Evolutionary conservation across 2,888 invertebrate genomes (phyloP), one percentile per base, ranked within the genome.

Genomic region (Lasioglossum figueresi): DNA sequence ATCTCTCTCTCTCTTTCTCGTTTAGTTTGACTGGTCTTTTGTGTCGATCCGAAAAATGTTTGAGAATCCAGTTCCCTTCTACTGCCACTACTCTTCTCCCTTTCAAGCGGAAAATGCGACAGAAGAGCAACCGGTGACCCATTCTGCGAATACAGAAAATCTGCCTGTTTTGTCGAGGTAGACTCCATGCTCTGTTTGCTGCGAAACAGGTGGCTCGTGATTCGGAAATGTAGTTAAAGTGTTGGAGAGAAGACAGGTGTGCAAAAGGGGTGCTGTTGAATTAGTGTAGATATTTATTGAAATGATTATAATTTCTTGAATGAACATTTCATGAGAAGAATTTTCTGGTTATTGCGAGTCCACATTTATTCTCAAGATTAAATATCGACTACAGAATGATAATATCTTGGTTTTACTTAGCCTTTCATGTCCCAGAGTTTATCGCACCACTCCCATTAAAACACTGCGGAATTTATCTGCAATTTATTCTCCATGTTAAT

Each of bases 31-130:
- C 34, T 27, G 56, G 45, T 6, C 40, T 27, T 59, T 74, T 34
- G 27, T 70, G 34, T 66, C 71, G 63, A 63, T 71, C 52, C 74
- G 77, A 84, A 70, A 75, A 84, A 84, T 59, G 74, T 70, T 52
- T 43, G 27, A 52, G 31, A 23, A 45, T 66, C 73, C 34, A n/a
- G 37, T 10, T 37, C 68, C 23, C 37, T 10, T 68, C 37, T 34
- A 23, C 8, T 5, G 27, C n/a, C 23, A n/a, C 8, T 37, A 10
- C 31, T 16, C 16, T 12, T 8, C 45, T 16, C 16, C 34, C 34
- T 71, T 80, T 31, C 48, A 48, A 66, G 66, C 81, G 43, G 10
- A 43, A 74, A 56, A 68, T 56, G 27, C 34, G 52, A 80, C 71
- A 19, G 48, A 34, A 19, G 73, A 19, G 52, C 56, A 56, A 34